Conservation (phyloP, 2,113 vertebrate genomes). For the Mirounga angustirostris region DNA sequence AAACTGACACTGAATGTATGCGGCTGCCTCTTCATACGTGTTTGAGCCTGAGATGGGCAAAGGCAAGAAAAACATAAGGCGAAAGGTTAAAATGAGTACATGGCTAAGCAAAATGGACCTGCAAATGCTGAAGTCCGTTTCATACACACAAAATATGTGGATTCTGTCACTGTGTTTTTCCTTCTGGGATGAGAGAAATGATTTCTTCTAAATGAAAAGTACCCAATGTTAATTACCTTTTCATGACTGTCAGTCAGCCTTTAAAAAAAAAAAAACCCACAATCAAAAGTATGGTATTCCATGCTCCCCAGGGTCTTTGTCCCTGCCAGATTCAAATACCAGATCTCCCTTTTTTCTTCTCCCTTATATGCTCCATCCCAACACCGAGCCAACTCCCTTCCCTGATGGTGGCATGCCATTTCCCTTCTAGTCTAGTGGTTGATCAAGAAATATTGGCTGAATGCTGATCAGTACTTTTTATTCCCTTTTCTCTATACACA, state of each 20-base stretch:
- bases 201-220: slow-evolving; percentile 34
- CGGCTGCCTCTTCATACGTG: slow-evolving; percentile 98
- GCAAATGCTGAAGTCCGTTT: background rate
- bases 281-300: background rate
- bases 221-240: background rate
- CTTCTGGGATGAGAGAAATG: background rate
- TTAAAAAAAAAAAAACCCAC: background rate
- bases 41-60: slow-evolving; percentile 92
- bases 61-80: slow-evolving; percentile 10
- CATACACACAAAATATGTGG: background rate
- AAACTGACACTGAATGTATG: slow-evolving; percentile 98
- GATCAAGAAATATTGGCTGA: background rate
- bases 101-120: background rate
- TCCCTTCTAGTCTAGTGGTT: background rate
- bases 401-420: background rate
- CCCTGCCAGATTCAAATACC: background rate
- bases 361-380: no score
- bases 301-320: background rate
- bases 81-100: background rate
- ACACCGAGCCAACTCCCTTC: background rate
- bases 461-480: background rate
- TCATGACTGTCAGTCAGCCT: background rate
- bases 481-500: background rate
- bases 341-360: background rate
- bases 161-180: background rate